Conservation (phyloP, 2,888 invertebrate genomes). For the Priocnemis perturbator region DNA sequence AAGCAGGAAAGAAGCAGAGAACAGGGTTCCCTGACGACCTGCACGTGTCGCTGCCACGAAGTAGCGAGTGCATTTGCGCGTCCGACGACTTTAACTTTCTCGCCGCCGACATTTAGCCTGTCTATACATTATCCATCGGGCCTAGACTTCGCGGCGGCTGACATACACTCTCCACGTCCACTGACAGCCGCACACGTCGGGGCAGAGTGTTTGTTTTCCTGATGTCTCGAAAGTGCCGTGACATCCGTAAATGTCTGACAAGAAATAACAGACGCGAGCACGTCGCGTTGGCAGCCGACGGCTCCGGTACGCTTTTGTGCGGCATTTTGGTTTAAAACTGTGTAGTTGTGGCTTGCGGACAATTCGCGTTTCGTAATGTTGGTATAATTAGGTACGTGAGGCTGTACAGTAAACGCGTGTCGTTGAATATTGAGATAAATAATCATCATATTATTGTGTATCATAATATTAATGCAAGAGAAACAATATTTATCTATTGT, state of each 20-base stretch:
- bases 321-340: too few relatives aligned
- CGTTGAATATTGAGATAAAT: too few relatives aligned
- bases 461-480: too few relatives aligned
- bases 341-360: too few relatives aligned
- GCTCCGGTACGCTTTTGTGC: too few relatives aligned
- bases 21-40: constrained; percentile 44
- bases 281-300: not conserved
- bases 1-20: constrained; percentile 26
- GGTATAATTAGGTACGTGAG: too few relatives aligned
- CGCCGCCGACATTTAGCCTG: constrained; percentile 15
- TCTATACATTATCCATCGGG: constrained; percentile 34
- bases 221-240: not conserved
- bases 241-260: constrained; percentile 3
- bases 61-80: constrained; percentile 49
- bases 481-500: too few relatives aligned
- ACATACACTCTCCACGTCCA: constrained; percentile 1
- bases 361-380: too few relatives aligned
- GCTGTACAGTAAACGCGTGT: too few relatives aligned
- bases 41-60: constrained; percentile 55
- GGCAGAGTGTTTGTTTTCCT: not conserved
- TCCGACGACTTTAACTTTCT: constrained; percentile 25
- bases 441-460: too few relatives aligned
- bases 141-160: constrained; percentile 1
- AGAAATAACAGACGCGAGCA: not conserved
- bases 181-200: constrained; percentile 4